Base-by-base conservation (phyloP, 2,888 invertebrate species). In the Polyploca ridens region DNA sequence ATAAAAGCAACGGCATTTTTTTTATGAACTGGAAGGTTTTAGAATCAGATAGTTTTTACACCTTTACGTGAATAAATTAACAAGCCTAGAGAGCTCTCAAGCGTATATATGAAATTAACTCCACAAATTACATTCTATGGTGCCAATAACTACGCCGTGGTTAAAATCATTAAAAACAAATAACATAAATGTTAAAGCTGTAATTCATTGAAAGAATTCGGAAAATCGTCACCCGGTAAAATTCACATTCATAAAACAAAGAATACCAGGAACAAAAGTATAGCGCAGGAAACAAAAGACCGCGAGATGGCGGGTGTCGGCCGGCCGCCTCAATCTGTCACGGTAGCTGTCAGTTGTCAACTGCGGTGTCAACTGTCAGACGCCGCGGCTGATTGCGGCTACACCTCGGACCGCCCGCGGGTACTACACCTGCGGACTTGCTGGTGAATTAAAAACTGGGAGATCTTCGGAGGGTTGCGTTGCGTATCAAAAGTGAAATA, bases 261-360 rank as follows among this genome's bases (percentile, higher is more conserved):
- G 74, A 73, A 78, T 81, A 83, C 82, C 82, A 84, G 84, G 81
- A 85, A 85, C 87, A 77, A 77, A 75, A 73, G 76, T 71, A 67
- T 65, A 62, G 54, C 63, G 70, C 66, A 78, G 81, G 54, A 82
- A 75, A 75, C 77, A 76, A 76, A 75, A 72, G 73, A 76, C 54
- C 54, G 54, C 54, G 54, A 54, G 54, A 54, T 54, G 54, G 78
- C 84, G 84, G 81, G 84, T 80, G 82, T 85, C 84, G 82, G 68
- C 73, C 79, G 38, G 84, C 79, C 85, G 87, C 88, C 88, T 86
- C 91, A 91, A 93, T 92, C 92, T 89, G 88, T 90, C 90, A 89
- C 83, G 81, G 77, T 74, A 81, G 77, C 82, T 89, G 90, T 87
- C 89, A 82, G 70, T 80, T 87, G 88, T 84, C 88, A 84, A 66